Evolutionary conservation across 1,140 invertebrate species (phyloP).

Genomic region (Pollicipes pollicipes): DNA sequence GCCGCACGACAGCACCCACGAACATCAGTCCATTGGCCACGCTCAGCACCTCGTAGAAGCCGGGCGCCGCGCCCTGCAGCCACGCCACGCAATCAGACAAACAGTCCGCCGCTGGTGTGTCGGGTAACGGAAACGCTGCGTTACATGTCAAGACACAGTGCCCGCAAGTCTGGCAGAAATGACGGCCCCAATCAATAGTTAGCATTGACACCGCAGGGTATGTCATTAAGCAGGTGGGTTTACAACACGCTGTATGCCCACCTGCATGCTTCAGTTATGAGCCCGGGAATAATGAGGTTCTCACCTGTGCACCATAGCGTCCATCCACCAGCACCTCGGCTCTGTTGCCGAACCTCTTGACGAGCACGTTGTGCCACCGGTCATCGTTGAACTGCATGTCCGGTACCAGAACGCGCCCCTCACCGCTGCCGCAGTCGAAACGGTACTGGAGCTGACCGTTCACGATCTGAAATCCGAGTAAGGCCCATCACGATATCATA

Average conservation of each 20-base stretch:
- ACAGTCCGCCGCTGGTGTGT: background rate
- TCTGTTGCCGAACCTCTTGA: constrained; percentile 58
- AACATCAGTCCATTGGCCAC: constrained; percentile 62
- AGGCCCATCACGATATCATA: constrained; percentile 68
- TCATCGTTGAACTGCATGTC: constrained; percentile 62
- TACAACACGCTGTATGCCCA: no score
- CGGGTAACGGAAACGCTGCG: background rate
- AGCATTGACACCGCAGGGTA: background rate
- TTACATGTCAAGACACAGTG: background rate
- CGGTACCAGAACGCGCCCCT: constrained; percentile 56
- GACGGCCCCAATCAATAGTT: background rate
- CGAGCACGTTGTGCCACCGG: constrained; percentile 66
- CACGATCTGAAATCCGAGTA: constrained; percentile 26
- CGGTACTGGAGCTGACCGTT: constrained; percentile 71
- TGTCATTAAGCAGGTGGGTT: background rate
- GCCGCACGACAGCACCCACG: constrained; percentile 58
- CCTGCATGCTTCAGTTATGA: no score
- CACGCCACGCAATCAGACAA: background rate
- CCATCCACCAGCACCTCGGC: constrained; percentile 60
- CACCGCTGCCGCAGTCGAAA: constrained; percentile 80
- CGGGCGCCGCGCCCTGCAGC: constrained; percentile 48
- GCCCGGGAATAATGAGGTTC: background rate
- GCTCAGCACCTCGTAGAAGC: constrained; percentile 64
- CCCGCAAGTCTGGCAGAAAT: background rate
- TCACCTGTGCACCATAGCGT: constrained; percentile 43